A percentile compares a stretch with the other conserved stretches of the same genome.
These are phyloP conservation scores for Alloscopus bannaensis DNA, from an alignment of 2,888 invertebrate genomes.

Conservation along the genomic window DNA sequence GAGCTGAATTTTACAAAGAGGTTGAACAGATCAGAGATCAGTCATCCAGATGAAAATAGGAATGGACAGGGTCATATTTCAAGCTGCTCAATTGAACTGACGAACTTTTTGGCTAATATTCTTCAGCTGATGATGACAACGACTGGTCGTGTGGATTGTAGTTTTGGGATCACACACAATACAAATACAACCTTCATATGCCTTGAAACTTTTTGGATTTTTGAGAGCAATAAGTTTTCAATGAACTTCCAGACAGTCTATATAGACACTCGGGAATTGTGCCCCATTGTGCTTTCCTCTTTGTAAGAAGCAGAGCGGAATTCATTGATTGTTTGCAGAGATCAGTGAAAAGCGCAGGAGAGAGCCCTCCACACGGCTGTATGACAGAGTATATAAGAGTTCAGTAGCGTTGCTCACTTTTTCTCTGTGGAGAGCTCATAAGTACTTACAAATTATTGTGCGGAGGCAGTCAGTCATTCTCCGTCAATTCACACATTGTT, in stretches of 20 bases:
- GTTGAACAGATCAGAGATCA: neutral
- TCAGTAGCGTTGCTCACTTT: too few relatives aligned
- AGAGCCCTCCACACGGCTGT: neutral
- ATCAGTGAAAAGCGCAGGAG: neutral
- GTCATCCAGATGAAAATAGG: neutral
- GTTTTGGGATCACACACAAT: too few relatives aligned
- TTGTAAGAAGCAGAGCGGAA: conserved; percentile 46
- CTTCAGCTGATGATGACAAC: too few relatives aligned
- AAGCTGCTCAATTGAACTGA: too few relatives aligned
- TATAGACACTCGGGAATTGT: neutral
- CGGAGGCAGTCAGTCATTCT: conserved; percentile 28
- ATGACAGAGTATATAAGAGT: neutral
- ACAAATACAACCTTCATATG: conserved; percentile 23
- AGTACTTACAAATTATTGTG: conserved; percentile 54
- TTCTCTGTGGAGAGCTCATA: too few relatives aligned
- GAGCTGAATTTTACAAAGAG: too few relatives aligned
- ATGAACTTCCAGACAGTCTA: conserved; percentile 30
- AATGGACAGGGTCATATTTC: neutral
- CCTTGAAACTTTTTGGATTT: conserved; percentile 15
- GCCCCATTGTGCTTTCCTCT: conserved; percentile 36
- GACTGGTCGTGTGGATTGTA: too few relatives aligned
- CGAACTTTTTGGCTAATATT: too few relatives aligned
- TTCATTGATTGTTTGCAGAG: conserved; percentile 36
- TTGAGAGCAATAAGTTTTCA: conserved; percentile 43
- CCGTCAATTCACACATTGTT: conserved; percentile 61